Base-by-base conservation (phyloP, 2,797 vertebrate species). In the Eidolon dupreanum region DNA sequence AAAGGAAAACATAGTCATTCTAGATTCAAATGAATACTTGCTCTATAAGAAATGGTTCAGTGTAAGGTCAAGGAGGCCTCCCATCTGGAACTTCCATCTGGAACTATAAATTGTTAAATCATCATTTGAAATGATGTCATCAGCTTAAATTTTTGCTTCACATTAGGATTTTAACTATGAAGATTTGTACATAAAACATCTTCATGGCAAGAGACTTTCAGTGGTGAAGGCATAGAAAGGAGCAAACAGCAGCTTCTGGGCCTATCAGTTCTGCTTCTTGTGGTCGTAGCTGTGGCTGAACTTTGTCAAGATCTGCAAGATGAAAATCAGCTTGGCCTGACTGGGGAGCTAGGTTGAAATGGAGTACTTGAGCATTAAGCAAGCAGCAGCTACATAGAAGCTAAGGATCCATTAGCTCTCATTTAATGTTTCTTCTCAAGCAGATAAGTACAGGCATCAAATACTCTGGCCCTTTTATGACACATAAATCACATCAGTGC, bases 401-500 rank as follows among this genome's bases (percentile, higher is more conserved):
- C 79, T 46, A 6, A 2, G 91, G 92, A 89, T 88, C 88, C 91
- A 96, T 93, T 91, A 95, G 87, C 53, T 97, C 95, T 86, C 91
- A 86, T 95, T 95, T 96, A 90, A 93, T 63, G 96, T 85, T 93
- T 66, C 92, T 88, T 94, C 85, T 85, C 92, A 95, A 88, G 68
- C 90, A 96, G 93, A 97, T 96, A 97, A 93, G 92, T 74, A 82
- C 79, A 93, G 22, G 70, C 83, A 94, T 97, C 96, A 93, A 95
- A 94, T 93, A 96, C 65, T 63, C 90, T 10, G n/a, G 96, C 81
- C 93, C 90, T 97, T 97, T 88, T 59, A 78, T 92, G 95, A 97
- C 89, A 93, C 81, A 81, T 95, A 97, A 97, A 97, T 97, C 94
- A 92, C 84, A 59, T 96, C 95, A 94, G 77, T 36, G 95, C 89